Evolutionary conservation across 2,113 vertebrate genomes (phyloP).

Genomic region (Corvus hawaiiensis): DNA sequence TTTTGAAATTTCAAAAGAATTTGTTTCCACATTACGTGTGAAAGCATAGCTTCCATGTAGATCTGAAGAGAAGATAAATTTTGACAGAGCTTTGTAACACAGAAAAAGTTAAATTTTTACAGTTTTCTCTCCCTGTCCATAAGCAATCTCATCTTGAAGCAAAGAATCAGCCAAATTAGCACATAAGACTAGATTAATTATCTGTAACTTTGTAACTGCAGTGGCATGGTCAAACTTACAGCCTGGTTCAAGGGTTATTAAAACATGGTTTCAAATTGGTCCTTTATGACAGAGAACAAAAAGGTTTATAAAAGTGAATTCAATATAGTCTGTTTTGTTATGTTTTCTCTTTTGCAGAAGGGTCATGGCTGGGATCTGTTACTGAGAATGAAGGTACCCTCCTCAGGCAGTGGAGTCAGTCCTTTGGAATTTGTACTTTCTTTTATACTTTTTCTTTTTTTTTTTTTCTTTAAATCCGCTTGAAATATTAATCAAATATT

Average conservation of each 20-base stretch:
- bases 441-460: not conserved
- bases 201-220: not conserved
- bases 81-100: not conserved
- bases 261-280: not conserved
- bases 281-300: not conserved
- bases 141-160: not conserved
- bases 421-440: not conserved
- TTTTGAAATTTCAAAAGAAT: not conserved
- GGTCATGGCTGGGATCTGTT: not conserved
- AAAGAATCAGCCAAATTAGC: not conserved
- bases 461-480: not conserved
- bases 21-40: not conserved
- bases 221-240: not conserved
- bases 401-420: not conserved
- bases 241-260: not conserved
- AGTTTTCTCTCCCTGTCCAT: not conserved
- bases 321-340: not conserved
- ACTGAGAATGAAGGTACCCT: not conserved
- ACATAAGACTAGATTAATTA: not conserved
- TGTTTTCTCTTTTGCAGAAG: not conserved
- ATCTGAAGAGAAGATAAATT: not conserved
- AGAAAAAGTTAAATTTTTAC: not conserved
- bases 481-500: not conserved
- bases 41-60: not conserved
- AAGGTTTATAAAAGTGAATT: not conserved